These are phyloP conservation scores for Falco peregrinus DNA, from an alignment of 2,797 vertebrate genomes.

Conservation along the genomic window DNA sequence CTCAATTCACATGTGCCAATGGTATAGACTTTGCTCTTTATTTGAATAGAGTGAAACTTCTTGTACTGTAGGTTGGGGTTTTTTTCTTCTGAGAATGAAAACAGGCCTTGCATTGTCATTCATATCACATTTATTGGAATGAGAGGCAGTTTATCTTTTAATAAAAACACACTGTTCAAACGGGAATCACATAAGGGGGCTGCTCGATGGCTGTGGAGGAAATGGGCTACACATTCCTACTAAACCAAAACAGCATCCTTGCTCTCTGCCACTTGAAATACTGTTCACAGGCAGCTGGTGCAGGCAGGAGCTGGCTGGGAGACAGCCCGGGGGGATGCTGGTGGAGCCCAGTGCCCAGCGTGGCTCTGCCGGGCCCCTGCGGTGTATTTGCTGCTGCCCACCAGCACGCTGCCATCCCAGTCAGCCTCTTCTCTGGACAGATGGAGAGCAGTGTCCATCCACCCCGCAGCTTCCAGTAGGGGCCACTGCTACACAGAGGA, in stretches of 20 bases:
- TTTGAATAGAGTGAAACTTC: neutral
- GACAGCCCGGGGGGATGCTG: neutral
- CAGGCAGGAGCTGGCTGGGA: neutral
- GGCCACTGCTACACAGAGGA: neutral
- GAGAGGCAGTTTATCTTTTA: neutral
- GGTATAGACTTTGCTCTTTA: neutral
- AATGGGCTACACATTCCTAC: neutral
- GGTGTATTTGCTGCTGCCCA: neutral
- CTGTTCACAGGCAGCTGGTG: accelerated
- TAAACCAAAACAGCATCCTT: neutral
- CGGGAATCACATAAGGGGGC: neutral
- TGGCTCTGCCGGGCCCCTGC: neutral
- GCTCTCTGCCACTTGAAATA: neutral
- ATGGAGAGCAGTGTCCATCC: neutral
- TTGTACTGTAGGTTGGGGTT: neutral
- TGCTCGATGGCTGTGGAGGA: neutral
- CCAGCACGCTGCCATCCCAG: neutral
- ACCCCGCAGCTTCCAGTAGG: neutral
- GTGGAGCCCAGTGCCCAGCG: neutral
- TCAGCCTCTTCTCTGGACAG: neutral
- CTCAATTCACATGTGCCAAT: neutral
- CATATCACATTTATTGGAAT: neutral
- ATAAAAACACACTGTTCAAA: neutral
- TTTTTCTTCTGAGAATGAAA: neutral
- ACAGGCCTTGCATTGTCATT: neutral